Conservation (phyloP, 2,797 vertebrate species). For the Neosalanx taihuensis region DNA sequence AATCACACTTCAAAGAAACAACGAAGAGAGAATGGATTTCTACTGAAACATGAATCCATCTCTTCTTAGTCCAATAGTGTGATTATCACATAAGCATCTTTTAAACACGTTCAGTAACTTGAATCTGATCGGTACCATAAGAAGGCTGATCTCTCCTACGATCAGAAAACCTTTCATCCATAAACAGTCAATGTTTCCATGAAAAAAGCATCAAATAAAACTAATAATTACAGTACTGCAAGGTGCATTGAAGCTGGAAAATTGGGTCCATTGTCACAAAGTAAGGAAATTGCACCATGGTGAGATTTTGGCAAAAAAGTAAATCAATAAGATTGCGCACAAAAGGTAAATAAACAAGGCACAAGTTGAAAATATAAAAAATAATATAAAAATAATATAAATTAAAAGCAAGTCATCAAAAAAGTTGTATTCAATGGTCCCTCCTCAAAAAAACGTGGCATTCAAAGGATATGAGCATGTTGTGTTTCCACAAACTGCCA, state of each 20-base stretch:
- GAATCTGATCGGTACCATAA: too few relatives aligned
- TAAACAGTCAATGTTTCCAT: background rate
- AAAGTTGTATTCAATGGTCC: conserved; percentile 3
- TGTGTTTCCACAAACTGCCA: background rate
- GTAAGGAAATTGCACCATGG: conserved; percentile 36
- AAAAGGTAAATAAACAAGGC: conserved; percentile 12
- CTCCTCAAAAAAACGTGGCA: background rate
- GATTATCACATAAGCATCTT: background rate
- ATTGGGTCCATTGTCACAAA: conserved; percentile 48
- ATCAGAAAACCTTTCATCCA: background rate
- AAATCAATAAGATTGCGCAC: too few relatives aligned
- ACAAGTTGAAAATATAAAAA: conserved; percentile 25
- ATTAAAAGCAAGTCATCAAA: conserved; percentile 22
- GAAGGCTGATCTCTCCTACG: background rate
- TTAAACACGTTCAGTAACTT: background rate
- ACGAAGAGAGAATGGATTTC: background rate
- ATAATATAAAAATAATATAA: conserved; percentile 10
- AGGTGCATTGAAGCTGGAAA: conserved; percentile 38
- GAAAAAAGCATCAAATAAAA: background rate
- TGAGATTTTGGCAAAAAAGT: conserved; percentile 33
- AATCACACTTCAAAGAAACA: background rate
- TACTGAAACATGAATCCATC: too few relatives aligned
- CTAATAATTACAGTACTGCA: conserved; percentile 29
- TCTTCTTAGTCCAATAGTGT: background rate
- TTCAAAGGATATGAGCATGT: background rate